Percentiles rank a stretch among this genome's conserved stretches.
phyloP scores from a whole-genome alignment of 2,888 invertebrate genomes.

The Dinocampus coccinellae region DNA sequence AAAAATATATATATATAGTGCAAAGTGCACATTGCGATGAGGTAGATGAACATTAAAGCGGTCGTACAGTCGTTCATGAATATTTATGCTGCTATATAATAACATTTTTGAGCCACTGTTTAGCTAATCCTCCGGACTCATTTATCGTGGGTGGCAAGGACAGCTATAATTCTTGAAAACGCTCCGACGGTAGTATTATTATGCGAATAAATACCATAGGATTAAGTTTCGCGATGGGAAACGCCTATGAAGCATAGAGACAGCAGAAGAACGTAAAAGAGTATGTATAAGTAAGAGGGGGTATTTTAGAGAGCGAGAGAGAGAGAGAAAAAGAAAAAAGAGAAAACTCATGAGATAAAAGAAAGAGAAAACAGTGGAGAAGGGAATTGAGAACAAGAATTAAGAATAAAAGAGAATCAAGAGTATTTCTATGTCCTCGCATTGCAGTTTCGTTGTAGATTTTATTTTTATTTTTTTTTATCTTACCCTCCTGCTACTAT shows the following conservation, averaged over 20 bases:
- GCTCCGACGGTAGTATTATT: conserved; percentile 67
- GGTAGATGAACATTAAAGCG: conserved; percentile 48
- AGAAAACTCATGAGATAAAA: conserved; percentile 21
- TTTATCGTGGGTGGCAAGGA: conserved; percentile 68
- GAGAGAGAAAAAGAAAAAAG: conserved; percentile 23
- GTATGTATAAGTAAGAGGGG: no score
- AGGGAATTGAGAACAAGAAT: conserved; percentile 32
- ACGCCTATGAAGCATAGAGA: conserved; percentile 50
- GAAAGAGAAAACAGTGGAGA: conserved; percentile 23
- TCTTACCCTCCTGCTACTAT: no score
- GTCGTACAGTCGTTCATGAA: conserved; percentile 61
- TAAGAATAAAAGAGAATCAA: conserved; percentile 13
- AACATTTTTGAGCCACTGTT: conserved; percentile 70
- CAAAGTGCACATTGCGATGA: conserved; percentile 27
- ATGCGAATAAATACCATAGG: conserved; percentile 67
- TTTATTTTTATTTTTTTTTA: background rate
- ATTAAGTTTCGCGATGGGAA: conserved; percentile 57
- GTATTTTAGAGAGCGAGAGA: conserved; percentile 27
- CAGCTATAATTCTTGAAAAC: conserved; percentile 69
- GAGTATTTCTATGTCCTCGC: conserved; percentile 24
- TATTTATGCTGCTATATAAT: conserved; percentile 70
- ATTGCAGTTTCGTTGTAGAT: background rate
- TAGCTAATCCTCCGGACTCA: conserved; percentile 70
- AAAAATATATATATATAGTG: no score
- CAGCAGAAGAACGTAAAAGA: conserved; percentile 36